These are phyloP conservation scores for Hippocampus abdominalis DNA, from an alignment of 2,113 vertebrate genomes.

Conservation along the genomic window DNA sequence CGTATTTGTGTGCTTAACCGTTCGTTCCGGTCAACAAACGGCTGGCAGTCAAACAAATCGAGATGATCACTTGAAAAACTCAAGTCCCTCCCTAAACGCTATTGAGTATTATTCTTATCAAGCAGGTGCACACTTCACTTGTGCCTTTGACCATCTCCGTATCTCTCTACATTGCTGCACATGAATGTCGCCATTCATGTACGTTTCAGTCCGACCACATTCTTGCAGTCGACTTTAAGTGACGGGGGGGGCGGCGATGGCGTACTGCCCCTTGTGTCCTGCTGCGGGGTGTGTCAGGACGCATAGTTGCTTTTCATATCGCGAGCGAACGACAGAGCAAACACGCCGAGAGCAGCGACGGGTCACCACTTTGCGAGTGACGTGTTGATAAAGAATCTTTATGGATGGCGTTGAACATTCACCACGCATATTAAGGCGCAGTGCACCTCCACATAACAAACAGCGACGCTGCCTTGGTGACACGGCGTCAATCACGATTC, in stretches of 20 bases:
- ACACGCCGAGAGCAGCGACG: constrained; percentile 14
- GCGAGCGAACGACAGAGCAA: constrained; percentile 32
- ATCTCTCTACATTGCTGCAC: neutral
- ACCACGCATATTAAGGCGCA: neutral
- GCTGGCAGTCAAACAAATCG: no score
- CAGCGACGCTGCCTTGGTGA: neutral
- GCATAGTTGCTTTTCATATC: constrained; percentile 41
- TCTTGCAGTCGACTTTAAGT: constrained; percentile 16
- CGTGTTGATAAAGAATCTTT: neutral
- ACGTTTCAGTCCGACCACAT: constrained; percentile 24
- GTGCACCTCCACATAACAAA: neutral
- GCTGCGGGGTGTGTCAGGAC: constrained; percentile 39
- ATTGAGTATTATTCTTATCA: no score
- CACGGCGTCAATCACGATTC: no score
- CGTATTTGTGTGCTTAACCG: no score
- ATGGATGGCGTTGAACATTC: neutral
- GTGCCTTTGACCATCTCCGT: neutral
- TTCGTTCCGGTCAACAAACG: no score
- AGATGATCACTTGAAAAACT: no score
- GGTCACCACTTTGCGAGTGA: neutral
- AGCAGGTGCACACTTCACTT: neutral
- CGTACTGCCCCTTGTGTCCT: neutral
- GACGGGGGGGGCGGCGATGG: neutral
- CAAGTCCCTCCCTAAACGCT: no score
- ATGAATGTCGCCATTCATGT: neutral